These are phyloP conservation scores for Trogon surrucura DNA, from an alignment of 2,113 vertebrate species.

Conservation along the genomic window DNA sequence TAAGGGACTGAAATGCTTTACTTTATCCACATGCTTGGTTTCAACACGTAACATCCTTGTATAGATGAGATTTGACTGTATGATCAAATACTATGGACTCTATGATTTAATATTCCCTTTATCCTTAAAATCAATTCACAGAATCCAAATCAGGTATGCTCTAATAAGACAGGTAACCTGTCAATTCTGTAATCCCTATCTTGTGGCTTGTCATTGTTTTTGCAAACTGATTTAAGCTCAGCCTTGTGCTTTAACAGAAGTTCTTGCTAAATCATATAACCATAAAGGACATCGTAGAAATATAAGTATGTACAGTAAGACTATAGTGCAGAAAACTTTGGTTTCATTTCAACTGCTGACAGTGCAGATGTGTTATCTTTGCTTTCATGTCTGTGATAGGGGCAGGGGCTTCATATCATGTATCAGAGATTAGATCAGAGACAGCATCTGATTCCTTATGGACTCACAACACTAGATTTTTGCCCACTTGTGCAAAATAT, in stretches of 20 bases:
- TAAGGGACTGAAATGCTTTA: background rate
- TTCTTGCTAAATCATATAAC: background rate
- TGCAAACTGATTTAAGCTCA: background rate
- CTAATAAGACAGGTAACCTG: background rate
- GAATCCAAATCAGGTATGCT: background rate
- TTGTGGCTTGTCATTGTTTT: background rate
- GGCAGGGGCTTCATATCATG: background rate
- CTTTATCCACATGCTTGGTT: background rate
- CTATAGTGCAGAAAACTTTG: background rate
- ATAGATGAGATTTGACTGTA: background rate
- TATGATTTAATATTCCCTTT: constrained; percentile 48
- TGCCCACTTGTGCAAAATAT: background rate
- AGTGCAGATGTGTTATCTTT: background rate
- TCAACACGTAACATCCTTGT: background rate
- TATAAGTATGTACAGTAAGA: background rate
- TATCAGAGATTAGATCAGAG: background rate
- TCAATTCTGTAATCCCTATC: background rate
- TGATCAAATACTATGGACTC: background rate
- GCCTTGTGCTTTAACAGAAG: background rate
- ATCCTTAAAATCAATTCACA: constrained; percentile 5
- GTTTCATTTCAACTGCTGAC: background rate
- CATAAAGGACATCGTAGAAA: background rate
- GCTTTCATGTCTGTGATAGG: background rate
- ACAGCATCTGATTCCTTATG: background rate
- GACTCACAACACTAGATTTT: background rate